Evolutionary conservation across 2,797 vertebrate genomes (phyloP).

Genomic region (Tragopan temminckii): DNA sequence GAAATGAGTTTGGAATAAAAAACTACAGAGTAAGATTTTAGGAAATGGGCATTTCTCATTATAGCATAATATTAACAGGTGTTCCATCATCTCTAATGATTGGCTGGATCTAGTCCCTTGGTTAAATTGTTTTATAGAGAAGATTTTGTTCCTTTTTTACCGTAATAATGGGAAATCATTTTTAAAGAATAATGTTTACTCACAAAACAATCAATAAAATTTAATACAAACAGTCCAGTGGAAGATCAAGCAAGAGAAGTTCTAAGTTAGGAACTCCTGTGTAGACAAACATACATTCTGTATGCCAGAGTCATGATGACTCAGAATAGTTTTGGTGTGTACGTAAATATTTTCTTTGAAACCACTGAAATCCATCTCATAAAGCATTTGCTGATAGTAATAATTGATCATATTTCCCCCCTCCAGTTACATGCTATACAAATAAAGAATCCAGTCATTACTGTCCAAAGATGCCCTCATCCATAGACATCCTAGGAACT

Average conservation of each 20-base stretch:
- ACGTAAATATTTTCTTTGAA: slow-evolving; percentile 17
- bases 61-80: neutral
- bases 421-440: neutral
- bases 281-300: slow-evolving; percentile 27
- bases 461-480: neutral
- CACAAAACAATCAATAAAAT: neutral
- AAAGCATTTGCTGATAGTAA: neutral
- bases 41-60: neutral
- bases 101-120: neutral
- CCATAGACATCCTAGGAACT: neutral
- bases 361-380: slow-evolving; percentile 25
- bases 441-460: slow-evolving; percentile 14
- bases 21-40: neutral
- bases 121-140: neutral
- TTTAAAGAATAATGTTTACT: neutral
- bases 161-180: neutral
- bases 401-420: neutral
- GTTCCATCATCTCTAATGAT: neutral
- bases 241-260: neutral
- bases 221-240: neutral
- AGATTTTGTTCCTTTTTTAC: neutral
- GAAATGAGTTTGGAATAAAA: neutral
- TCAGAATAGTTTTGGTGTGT: neutral
- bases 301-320: neutral
- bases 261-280: slow-evolving; percentile 6